These are phyloP conservation scores for Punctoribates punctum DNA, from an alignment of 2,888 invertebrate genomes.

Conservation along the genomic window DNA sequence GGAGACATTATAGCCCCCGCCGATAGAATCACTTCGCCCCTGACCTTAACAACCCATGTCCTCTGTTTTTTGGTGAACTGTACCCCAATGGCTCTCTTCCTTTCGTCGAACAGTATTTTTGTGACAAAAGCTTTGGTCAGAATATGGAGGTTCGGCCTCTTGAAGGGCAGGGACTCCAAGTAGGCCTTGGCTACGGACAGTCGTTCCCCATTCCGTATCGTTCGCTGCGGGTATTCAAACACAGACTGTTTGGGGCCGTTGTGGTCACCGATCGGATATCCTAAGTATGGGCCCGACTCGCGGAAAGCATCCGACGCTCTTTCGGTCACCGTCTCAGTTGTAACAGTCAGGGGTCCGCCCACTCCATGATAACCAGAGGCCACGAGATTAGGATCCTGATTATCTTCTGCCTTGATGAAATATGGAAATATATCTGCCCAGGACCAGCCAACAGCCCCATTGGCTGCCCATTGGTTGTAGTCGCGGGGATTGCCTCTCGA, in stretches of 20 bases:
- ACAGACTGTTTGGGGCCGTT: constrained; percentile 54
- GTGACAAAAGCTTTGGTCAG: constrained; percentile 76
- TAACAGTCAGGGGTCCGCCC: constrained; percentile 47
- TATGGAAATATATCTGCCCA: constrained; percentile 65
- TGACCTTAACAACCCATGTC: constrained; percentile 50
- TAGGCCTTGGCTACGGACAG: constrained; percentile 87
- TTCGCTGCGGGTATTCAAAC: constrained; percentile 85
- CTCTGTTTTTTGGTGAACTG: neutral
- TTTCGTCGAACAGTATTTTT: constrained; percentile 59
- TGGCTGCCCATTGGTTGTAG: constrained; percentile 77
- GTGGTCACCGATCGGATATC: constrained; percentile 47
- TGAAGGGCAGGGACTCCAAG: constrained; percentile 67
- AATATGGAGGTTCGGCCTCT: constrained; percentile 74
- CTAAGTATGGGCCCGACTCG: constrained; percentile 28
- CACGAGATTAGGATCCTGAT: constrained; percentile 49
- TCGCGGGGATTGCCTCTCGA: constrained; percentile 79
- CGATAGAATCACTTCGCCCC: constrained; percentile 28
- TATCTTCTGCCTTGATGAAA: constrained; percentile 60
- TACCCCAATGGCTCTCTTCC: constrained; percentile 63
- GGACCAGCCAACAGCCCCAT: constrained; percentile 63
- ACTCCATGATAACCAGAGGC: constrained; percentile 44
- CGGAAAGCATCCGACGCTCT: neutral
- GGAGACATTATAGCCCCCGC: constrained; percentile 52
- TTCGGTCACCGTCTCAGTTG: no score
- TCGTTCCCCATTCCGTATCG: constrained; percentile 77